These are phyloP conservation scores for Hypothenemus hampei DNA, from an alignment of 1,140 invertebrate species.

Conservation along the genomic window DNA sequence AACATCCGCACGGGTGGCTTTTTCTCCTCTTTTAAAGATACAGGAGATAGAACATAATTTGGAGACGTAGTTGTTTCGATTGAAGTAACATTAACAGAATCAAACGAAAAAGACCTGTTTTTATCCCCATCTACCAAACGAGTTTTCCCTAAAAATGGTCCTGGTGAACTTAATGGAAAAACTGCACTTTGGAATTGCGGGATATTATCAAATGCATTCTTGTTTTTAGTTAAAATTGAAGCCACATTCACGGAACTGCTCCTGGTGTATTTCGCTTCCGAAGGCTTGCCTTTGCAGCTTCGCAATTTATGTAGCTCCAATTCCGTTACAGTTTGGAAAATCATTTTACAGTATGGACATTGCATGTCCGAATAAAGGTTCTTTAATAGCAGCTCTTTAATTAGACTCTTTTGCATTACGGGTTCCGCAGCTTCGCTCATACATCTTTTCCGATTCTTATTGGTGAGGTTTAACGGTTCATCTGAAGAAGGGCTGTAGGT, in stretches of 20 bases:
- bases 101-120: slow-evolving; percentile 44
- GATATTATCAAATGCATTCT: slow-evolving; percentile 43
- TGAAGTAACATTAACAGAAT: slow-evolving; percentile 31
- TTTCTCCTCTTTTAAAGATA: slow-evolving; percentile 33
- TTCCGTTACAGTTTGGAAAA: slow-evolving; percentile 45
- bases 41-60: slow-evolving; percentile 31
- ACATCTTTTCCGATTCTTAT: slow-evolving; percentile 57
- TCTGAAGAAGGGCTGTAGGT: slow-evolving; percentile 33
- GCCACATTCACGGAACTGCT: slow-evolving; percentile 46
- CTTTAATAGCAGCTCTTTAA: slow-evolving; percentile 77
- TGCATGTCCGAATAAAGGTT: slow-evolving; percentile 43
- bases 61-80: slow-evolving; percentile 13
- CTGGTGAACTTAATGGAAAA: slow-evolving; percentile 66
- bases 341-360: slow-evolving; percentile 45
- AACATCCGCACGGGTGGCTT: slow-evolving; percentile 64
- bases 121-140: slow-evolving; percentile 61
- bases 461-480: slow-evolving; percentile 63
- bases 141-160: slow-evolving; percentile 72
- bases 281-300: slow-evolving; percentile 42
- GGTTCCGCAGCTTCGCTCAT: slow-evolving; percentile 48
- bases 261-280: slow-evolving; percentile 37
- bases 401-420: slow-evolving; percentile 50
- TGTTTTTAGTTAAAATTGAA: slow-evolving; percentile 45
- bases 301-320: slow-evolving; percentile 43
- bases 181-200: slow-evolving; percentile 43